phyloP scores from a whole-genome alignment of 2,797 vertebrate species.

The Cynodonichthys magdalenae region DNA sequence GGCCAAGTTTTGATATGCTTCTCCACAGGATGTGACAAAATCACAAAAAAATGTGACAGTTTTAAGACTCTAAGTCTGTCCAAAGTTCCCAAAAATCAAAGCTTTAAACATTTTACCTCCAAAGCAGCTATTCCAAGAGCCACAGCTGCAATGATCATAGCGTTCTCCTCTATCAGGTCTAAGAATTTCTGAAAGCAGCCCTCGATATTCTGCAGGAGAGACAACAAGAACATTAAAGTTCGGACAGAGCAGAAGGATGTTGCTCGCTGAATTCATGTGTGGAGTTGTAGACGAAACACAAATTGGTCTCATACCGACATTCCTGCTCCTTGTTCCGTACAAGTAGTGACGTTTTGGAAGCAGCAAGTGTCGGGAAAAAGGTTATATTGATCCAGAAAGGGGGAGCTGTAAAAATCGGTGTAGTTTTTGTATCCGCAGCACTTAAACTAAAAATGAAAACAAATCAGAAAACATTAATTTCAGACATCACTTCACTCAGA shows the following conservation, averaged over 20 bases:
- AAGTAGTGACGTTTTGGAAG: fast-evolving
- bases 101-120: constrained; percentile 73
- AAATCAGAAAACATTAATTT: constrained; percentile 16
- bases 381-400: fast-evolving
- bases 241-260: neutral
- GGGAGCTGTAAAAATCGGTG: constrained; percentile 73
- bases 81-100: neutral
- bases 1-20: too few species aligned
- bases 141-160: constrained; percentile 73
- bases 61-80: too few species aligned
- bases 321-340: fast-evolving
- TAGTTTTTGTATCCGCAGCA: constrained; percentile 81
- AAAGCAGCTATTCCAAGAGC: constrained; percentile 76
- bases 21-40: too few species aligned
- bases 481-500: too few species aligned
- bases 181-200: constrained; percentile 74
- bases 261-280: neutral
- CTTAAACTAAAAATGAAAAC: constrained; percentile 68
- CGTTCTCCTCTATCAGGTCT: constrained; percentile 68
- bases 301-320: constrained; percentile 1
- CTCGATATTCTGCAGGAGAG: constrained; percentile 30
- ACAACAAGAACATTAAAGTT: neutral
- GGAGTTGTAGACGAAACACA: neutral
- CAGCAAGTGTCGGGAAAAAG: constrained; percentile 71
- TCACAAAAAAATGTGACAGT: neutral